A percentile compares a stretch with the other conserved stretches of the same genome.
phyloP scores from a whole-genome alignment of 2,797 vertebrate genomes.

The Enteromius mattozi region DNA sequence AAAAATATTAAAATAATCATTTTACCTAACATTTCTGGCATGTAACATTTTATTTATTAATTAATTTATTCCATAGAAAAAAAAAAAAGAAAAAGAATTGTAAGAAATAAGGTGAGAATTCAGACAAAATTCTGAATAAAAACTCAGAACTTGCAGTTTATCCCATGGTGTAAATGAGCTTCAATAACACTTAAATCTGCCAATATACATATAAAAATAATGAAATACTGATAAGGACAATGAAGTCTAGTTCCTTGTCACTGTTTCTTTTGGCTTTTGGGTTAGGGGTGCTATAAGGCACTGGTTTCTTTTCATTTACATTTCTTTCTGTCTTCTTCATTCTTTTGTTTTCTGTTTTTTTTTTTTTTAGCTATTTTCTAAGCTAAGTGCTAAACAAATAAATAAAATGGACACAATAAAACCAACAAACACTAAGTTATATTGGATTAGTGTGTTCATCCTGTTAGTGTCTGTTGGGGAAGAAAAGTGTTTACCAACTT shows the following conservation, averaged over 20 bases:
- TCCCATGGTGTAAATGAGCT: not conserved
- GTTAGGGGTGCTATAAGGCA: not conserved
- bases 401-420: not conserved
- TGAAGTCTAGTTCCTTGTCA: not conserved
- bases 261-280: not conserved
- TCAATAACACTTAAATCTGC: not conserved
- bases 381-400: not conserved
- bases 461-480: not conserved
- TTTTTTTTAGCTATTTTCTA: not conserved
- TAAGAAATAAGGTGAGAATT: no score
- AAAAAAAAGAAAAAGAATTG: not conserved
- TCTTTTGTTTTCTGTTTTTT: not conserved
- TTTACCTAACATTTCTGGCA: no score
- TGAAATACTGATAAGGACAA: not conserved
- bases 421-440: not conserved
- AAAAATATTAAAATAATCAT: no score
- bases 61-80: not conserved
- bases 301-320: not conserved
- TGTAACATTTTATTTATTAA: not conserved
- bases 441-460: not conserved
- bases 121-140: not conserved
- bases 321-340: not conserved
- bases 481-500: not conserved
- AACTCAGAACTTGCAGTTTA: not conserved
- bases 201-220: not conserved